Conservation (phyloP, 2,113 vertebrate genomes). For the Fregetta grallaria region DNA sequence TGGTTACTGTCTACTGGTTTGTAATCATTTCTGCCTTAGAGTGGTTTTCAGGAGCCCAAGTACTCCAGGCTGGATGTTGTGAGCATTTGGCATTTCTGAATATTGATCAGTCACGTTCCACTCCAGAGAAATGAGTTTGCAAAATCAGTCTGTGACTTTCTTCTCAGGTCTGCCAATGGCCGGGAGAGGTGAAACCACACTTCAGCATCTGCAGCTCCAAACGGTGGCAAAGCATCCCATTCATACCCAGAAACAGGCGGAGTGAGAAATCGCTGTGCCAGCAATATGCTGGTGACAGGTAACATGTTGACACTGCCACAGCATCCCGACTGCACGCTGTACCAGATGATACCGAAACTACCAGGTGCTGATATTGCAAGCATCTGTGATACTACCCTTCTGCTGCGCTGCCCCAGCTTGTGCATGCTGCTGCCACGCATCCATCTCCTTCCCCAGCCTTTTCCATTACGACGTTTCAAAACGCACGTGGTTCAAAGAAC, state of each 20-base stretch:
- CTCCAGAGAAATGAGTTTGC: neutral
- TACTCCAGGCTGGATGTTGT: neutral
- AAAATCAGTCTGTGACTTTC: neutral
- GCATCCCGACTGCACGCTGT: accelerated
- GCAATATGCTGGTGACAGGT: neutral
- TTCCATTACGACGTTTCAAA: accelerated
- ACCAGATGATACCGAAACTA: neutral
- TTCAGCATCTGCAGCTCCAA: neutral
- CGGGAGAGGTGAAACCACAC: neutral
- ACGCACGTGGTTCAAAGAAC: accelerated
- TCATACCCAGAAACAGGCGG: neutral
- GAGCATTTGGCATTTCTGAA: neutral
- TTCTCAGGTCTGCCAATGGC: neutral
- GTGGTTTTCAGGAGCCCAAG: neutral
- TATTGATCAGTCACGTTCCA: neutral
- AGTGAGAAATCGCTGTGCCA: neutral
- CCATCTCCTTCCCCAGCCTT: neutral
- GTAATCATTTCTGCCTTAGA: neutral
- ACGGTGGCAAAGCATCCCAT: neutral
- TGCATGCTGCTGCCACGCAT: accelerated
- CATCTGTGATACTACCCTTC: neutral
- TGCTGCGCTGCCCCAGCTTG: neutral
- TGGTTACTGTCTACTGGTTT: conserved; percentile 8
- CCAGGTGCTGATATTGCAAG: neutral
- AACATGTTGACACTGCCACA: neutral